Evolutionary conservation across 2,888 invertebrate species (phyloP), one percentile per base, ranked within the genome.

Genomic region (Tuta absoluta): DNA sequence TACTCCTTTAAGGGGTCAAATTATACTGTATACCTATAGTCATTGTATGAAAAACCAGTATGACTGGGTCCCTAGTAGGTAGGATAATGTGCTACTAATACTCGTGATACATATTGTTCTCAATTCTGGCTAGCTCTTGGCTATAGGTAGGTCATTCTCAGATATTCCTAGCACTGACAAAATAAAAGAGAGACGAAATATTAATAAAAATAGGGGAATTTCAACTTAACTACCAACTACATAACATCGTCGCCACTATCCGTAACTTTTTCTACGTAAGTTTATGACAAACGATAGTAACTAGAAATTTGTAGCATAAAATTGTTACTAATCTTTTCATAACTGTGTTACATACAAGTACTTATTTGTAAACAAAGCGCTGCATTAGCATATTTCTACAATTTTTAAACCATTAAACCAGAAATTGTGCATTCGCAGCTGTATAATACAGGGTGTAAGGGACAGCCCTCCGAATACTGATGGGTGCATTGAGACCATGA

Each of bases 361-460:
- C 56, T 28, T 64, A 28, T 37, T 45, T 41, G 11, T n/a, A 62
- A 61, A 37, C 49, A 33, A 66, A 51, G 38, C 62, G 51, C 37
- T 51, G 21, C 45, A 66, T 67, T 65, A 66, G 63, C 69, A 67
- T 69, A 38, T 66, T 66, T 23, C 23, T 58, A 24, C 49, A 53
- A 62, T 67, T 62, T 65, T 23, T 63, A 62, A 62, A 64, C 41
- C 7, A 33, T 33, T 8, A 7, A 41, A 1, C 14, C 41, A 41
- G 14, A 41, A 41, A 5, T 41, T 14, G 11, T 14, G 5, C 12
- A n/a, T 12, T n/a, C 14, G 1, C 14, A 41, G n/a, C 41, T 14
- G 21, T 21, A 7, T 21, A 49, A 48, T 5, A 48, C 8, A 1
- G 0, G 1, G 19, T 12, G 49, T 49, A 0, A 45, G 12, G 45